Percentiles rank a stretch among this genome's conserved stretches.
Conservation (phyloP, 2,888 invertebrate species). For the Eupeodes luniger region DNA sequence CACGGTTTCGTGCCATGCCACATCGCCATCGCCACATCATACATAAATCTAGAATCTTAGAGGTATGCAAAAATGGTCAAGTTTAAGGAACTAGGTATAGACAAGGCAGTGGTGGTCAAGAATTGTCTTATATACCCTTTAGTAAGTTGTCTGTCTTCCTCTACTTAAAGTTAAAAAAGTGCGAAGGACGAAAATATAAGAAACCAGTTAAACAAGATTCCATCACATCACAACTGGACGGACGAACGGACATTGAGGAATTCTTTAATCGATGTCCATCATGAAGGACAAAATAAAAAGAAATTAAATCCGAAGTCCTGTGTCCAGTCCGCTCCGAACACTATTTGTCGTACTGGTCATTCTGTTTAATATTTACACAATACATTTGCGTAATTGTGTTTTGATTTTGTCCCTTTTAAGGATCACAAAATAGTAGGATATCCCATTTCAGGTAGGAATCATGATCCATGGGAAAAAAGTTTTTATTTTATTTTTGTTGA, state of each 20-base stretch:
- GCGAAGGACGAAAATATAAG: slow-evolving; percentile 45
- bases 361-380: slow-evolving; percentile 81
- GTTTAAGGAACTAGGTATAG: not conserved
- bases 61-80: slow-evolving; percentile 71
- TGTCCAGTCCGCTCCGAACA: not conserved
- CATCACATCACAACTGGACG: not conserved
- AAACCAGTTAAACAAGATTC: slow-evolving; percentile 66
- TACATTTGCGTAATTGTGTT: slow-evolving; percentile 83
- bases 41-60: slow-evolving; percentile 63
- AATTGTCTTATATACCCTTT: slow-evolving; percentile 56
- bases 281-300: not conserved
- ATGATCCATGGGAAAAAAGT: slow-evolving; percentile 66
- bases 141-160: slow-evolving; percentile 8
- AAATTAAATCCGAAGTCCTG: slow-evolving; percentile 43
- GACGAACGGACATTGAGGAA: slow-evolving; percentile 58
- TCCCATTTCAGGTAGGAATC: slow-evolving; percentile 70
- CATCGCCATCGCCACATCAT: too few relatives aligned
- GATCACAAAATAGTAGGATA: slow-evolving; percentile 60
- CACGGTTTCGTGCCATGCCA: slow-evolving; percentile 52
- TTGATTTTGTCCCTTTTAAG: slow-evolving; percentile 76
- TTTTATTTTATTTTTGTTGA: not conserved
- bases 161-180: slow-evolving; percentile 5
- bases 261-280: slow-evolving; percentile 64
- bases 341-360: slow-evolving; percentile 76
- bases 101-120: slow-evolving; percentile 47